Evolutionary conservation across 2,113 vertebrate species (phyloP), one percentile per base, ranked within the genome.

Genomic region (Oophaga pumilio): DNA sequence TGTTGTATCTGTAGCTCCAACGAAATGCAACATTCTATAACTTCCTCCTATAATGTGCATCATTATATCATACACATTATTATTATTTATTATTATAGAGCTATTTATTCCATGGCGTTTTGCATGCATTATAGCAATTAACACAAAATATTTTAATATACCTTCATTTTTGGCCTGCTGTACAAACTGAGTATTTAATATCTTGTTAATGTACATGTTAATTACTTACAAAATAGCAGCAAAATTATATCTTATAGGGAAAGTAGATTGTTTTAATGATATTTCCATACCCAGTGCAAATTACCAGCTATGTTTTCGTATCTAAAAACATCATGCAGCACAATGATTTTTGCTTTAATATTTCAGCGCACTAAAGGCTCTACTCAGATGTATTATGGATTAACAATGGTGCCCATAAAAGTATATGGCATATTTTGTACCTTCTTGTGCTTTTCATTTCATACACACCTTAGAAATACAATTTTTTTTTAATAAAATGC

Each of bases 61-160:
- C 71, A 84, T 73, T 69, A 84, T 62, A 53, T 33, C 26, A 14
- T 13, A 84, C 33, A 84, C 57, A 73, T 73, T n/a, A n/a, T n/a
- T n/a, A n/a, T n/a, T n/a, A n/a, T n/a, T n/a, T n/a, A n/a, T n/a
- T n/a, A n/a, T n/a, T n/a, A n/a, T n/a, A n/a, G n/a, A n/a, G n/a
- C n/a, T n/a, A n/a, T n/a, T n/a, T n/a, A n/a, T n/a, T n/a, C n/a
- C n/a, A n/a, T n/a, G n/a, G n/a, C n/a, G n/a, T n/a, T n/a, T n/a
- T n/a, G n/a, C n/a, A n/a, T n/a, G n/a, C n/a, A n/a, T n/a, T 56
- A 26, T 28, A 11, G 80, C 80, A 68, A 52, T 64, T 82, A 82
- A 68, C 60, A 66, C 59, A 64, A 52, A 66, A 49, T 6, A 50
- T 68, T 57, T 28, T 73, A 28, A 84, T 73, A 22, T 12, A 57